Evolutionary conservation across 2,888 invertebrate species (phyloP), one percentile per base, ranked within the genome.

Genomic region (Lasius platythorax): DNA sequence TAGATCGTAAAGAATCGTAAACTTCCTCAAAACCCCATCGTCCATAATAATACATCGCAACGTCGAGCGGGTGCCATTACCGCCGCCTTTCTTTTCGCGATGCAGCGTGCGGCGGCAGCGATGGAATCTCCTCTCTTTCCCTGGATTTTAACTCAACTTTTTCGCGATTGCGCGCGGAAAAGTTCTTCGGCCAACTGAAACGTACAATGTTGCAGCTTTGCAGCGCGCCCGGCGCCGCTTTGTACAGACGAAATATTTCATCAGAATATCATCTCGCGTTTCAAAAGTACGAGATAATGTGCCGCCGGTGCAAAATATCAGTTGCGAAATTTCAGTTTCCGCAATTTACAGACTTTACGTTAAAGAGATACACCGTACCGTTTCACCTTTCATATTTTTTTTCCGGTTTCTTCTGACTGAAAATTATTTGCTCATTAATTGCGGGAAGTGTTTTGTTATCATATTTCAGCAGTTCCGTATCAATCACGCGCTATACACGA

Each of bases 1-100:
- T 75, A 68, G 46, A 83, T 67, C 79, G 61, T 84, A 73, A 75
- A 67, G 43, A 73, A 33, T 58, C 82, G 83, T 75, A 73, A 83
- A 82, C 76, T 37, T n/a, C 46, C 72, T 23, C 68, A 28, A 28
- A 76, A 28, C 37, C 11, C n/a, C 23, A 33, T 68, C 68, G n/a
- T n/a, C 53, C 23, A 63, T 46, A 33, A 78, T 70, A 40, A n/a
- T 68, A 64, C 63, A 33, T 61, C 63, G 46, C 43, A n/a, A 63
- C 46, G 18, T 67, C 40, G 40, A 64, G 30, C 56, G 53, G 53
- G 11, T 43, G 74, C 11, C 63, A 50, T 86, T 75, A 78, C 28
- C 40, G 33, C 53, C 67, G 61, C 23, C 46, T 8, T 63, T 73
- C 74, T 73, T 53, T 28, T 46, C 70, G 37, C 74, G 30, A 46